Conservation (phyloP, 2,797 vertebrate species). For the Takifugu ocellatus region DNA sequence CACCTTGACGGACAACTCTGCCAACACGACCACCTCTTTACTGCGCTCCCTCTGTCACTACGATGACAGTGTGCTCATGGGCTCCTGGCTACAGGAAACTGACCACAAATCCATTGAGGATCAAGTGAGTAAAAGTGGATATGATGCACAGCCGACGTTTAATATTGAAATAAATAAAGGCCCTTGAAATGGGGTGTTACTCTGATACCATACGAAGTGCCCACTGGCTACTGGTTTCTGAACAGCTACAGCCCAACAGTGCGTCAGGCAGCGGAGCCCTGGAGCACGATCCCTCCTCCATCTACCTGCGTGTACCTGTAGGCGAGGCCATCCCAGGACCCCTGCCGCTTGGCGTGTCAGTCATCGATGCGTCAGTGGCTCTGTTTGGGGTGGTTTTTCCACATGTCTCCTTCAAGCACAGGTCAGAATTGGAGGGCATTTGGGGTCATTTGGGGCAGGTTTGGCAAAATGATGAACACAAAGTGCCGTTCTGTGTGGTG, state of each 20-base stretch:
- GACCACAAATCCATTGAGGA: constrained; percentile 99
- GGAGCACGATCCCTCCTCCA: constrained; percentile 96
- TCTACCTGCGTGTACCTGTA: constrained; percentile 91
- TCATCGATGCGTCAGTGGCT: constrained; percentile 96
- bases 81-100: constrained; percentile 97
- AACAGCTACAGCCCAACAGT: constrained; percentile 96
- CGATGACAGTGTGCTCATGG: constrained; percentile 97
- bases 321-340: constrained; percentile 95
- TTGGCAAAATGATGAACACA: not conserved
- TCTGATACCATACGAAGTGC: not conserved
- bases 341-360: constrained; percentile 93
- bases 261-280: constrained; percentile 96
- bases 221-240: constrained; percentile 2
- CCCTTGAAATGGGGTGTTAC: not conserved
- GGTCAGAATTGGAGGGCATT: constrained; percentile 64
- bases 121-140: constrained; percentile 77
- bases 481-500: constrained; percentile 17
- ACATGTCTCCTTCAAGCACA: constrained; percentile 97
- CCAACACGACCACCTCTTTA: constrained; percentile 96
- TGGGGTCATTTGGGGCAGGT: too few species aligned
- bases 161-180: too few species aligned
- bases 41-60: constrained; percentile 97
- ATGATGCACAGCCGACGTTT: too few species aligned
- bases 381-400: constrained; percentile 98
- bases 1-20: constrained; percentile 96